These are phyloP conservation scores for Agonum fuliginosum DNA, from an alignment of 2,888 invertebrate species.

Conservation along the genomic window DNA sequence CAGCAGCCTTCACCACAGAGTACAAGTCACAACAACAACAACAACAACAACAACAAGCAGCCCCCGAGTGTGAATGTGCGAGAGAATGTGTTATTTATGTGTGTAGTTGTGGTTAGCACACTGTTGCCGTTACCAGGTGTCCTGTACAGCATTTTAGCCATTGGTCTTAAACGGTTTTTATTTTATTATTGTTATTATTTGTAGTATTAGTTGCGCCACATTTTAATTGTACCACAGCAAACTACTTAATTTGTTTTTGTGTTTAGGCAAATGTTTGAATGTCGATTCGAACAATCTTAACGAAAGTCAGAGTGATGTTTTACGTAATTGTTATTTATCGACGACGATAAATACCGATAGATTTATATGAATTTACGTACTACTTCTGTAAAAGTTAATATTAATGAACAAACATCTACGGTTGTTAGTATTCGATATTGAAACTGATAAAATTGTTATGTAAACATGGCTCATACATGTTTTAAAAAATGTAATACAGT, in stretches of 20 bases:
- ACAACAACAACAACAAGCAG: no score
- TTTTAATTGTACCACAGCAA: background rate
- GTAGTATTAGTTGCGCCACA: constrained; percentile 34
- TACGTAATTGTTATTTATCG: background rate
- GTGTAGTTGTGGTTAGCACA: constrained; percentile 2
- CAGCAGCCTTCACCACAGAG: constrained; percentile 1
- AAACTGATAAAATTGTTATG: background rate
- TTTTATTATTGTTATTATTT: constrained; percentile 31
- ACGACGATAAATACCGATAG: constrained; percentile 17
- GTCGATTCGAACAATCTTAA: background rate
- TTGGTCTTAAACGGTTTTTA: constrained; percentile 26
- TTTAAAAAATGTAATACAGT: constrained; percentile 20
- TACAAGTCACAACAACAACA: constrained; percentile 44
- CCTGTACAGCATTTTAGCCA: constrained; percentile 36
- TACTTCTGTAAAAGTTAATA: constrained; percentile 28
- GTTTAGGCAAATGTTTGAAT: background rate
- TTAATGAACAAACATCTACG: background rate
- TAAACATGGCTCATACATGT: constrained; percentile 21
- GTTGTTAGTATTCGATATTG: background rate
- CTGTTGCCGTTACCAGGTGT: constrained; percentile 2
- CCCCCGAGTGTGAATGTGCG: constrained; percentile 12
- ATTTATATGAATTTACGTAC: background rate
- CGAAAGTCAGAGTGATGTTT: constrained; percentile 6
- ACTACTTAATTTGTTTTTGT: background rate
- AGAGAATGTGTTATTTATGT: constrained; percentile 43